Evolutionary conservation across 2,888 invertebrate species (phyloP).

Genomic region (Drosophila meridionalis): DNA sequence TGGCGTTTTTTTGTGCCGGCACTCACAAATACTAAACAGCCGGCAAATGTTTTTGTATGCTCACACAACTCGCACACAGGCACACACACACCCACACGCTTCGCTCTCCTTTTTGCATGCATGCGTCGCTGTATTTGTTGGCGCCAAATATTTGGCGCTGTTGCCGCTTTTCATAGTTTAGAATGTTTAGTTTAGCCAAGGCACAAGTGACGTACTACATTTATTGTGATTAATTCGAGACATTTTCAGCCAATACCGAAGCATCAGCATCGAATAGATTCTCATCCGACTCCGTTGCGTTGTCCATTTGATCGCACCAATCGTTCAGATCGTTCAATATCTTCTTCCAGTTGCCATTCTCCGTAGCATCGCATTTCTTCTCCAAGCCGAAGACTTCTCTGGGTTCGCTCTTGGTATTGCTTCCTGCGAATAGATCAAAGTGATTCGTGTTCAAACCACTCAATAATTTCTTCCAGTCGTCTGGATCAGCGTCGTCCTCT

Average conservation of each 20-base stretch:
- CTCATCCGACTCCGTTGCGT: background rate
- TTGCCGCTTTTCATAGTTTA: slow-evolving; percentile 67
- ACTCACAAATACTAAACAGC: slow-evolving; percentile 71
- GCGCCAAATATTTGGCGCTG: slow-evolving; percentile 67
- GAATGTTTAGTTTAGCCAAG: slow-evolving; percentile 19
- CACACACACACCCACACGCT: background rate
- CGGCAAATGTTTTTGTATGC: slow-evolving; percentile 67
- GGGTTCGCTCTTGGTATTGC: background rate
- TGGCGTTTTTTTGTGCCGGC: slow-evolving; percentile 68
- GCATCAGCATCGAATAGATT: background rate
- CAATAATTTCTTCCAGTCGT: slow-evolving; percentile 4
- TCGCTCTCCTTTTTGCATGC: slow-evolving; percentile 32
- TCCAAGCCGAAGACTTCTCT: background rate
- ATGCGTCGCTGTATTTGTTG: slow-evolving; percentile 51
- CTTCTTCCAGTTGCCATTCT: background rate
- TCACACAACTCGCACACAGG: slow-evolving; percentile 4
- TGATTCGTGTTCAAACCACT: background rate
- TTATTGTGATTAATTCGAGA: slow-evolving; percentile 22
- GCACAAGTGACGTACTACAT: background rate
- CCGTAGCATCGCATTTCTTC: background rate
- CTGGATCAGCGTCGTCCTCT: background rate
- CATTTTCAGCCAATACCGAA: background rate
- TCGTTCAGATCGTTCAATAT: background rate
- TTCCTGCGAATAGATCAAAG: background rate
- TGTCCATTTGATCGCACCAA: slow-evolving; percentile 9